Evolutionary conservation across 2,888 invertebrate species (phyloP), one percentile per base, ranked within the genome.

Genomic region (Torymus tubicola): DNA sequence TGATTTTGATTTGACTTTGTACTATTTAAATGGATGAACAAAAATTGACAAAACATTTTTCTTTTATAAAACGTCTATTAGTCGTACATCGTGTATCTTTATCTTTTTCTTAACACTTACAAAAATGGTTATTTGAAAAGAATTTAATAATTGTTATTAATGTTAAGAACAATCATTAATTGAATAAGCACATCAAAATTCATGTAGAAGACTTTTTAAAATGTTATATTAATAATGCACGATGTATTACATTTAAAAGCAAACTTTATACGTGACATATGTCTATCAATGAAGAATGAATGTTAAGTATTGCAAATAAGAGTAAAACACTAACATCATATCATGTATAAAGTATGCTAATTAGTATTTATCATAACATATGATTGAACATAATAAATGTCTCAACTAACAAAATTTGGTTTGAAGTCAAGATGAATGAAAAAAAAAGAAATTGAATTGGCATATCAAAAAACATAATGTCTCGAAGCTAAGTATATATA

Each of bases 11-110:
- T 80, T 79, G 79, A 80, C 77, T 80, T 68, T 74, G 74, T 18
- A 72, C 42, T 73, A 64, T 69, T 71, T 52, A n/a, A 80, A 80
- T 74, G 70, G 52, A 78, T 70, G 67, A 73, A 80, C 67, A 77
- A 81, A 82, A 82, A 64, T 74, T 78, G 67, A 79, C 69, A 77
- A 74, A 77, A 79, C 69, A 82, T 80, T 71, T 75, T 70, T 73
- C 55, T 64, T 74, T 60, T n/a, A 60, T 61, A 60, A 82, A 76
- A 73, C 55, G 50, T 61, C 60, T 73, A 16, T 58, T 69, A 24
- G 61, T 80, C 16, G 63, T 82, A 80, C 78, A 80, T 80, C 68
- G 78, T 71, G 75, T 71, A 80, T 81, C 77, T 60, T 72, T 24
- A 18, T 58, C 31, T 63, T 18, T 21, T 42, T 5, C 50, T 42